Percentiles rank a stretch among this genome's conserved stretches.
phyloP scores from a whole-genome alignment of 1,140 invertebrate genomes.

The Zaprionus davidi region DNA sequence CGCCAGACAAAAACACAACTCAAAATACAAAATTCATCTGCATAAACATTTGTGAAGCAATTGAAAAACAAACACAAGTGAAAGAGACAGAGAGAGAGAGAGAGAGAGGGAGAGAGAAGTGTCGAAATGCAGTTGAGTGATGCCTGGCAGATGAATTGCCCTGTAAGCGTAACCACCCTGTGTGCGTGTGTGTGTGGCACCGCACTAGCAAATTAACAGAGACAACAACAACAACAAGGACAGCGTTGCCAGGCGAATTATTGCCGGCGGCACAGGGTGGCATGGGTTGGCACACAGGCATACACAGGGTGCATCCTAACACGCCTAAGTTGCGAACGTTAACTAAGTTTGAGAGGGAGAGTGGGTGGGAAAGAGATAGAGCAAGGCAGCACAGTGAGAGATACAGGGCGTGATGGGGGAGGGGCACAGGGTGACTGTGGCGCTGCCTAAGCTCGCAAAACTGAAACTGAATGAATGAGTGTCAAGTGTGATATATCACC shows the following conservation, averaged over 20 bases:
- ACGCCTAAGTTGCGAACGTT: not conserved
- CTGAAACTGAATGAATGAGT: slow-evolving; percentile 81
- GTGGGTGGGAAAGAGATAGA: not conserved
- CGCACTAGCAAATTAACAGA: slow-evolving; percentile 56
- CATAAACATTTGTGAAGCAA: slow-evolving; percentile 80
- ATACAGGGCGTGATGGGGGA: too few species aligned
- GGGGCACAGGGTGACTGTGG: slow-evolving; percentile 26
- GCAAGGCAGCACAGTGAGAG: too few species aligned
- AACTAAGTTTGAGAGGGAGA: not conserved
- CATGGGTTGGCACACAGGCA: not conserved
- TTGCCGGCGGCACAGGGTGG: not conserved
- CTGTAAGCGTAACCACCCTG: slow-evolving; percentile 13
- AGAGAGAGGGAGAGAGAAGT: slow-evolving; percentile 47
- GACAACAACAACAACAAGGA: slow-evolving; percentile 25
- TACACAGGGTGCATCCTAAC: not conserved
- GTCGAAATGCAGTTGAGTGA: slow-evolving; percentile 54
- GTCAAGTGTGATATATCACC: slow-evolving; percentile 84
- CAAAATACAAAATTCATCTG: slow-evolving; percentile 80
- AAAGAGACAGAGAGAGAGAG: slow-evolving; percentile 33
- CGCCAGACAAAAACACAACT: slow-evolving; percentile 68
- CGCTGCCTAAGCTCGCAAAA: slow-evolving; percentile 47
- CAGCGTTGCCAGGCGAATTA: slow-evolving; percentile 10
- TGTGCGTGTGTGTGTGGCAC: slow-evolving; percentile 7
- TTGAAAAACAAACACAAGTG: slow-evolving; percentile 72
- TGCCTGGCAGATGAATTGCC: slow-evolving; percentile 47